These are phyloP conservation scores for Diceros bicornis DNA, from an alignment of 2,797 vertebrate genomes.

Conservation along the genomic window DNA sequence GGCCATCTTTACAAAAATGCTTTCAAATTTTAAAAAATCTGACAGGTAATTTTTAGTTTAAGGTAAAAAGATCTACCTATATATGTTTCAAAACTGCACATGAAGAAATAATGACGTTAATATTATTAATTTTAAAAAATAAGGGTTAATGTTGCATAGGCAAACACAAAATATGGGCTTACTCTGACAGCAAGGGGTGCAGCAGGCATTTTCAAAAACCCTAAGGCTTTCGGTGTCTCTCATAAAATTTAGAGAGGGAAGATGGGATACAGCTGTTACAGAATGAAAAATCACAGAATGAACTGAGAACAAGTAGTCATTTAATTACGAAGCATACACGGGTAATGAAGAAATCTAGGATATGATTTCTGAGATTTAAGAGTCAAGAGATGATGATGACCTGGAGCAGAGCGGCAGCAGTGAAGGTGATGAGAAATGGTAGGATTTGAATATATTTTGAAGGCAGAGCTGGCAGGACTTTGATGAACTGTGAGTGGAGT, in stretches of 20 bases:
- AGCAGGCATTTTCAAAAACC: background rate
- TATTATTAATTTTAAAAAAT: conserved; percentile 4
- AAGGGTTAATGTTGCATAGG: background rate
- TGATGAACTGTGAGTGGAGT: background rate
- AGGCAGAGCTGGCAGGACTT: background rate
- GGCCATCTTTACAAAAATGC: background rate
- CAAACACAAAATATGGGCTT: background rate
- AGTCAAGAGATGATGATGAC: background rate
- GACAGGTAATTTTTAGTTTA: conserved; percentile 28
- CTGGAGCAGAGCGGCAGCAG: background rate
- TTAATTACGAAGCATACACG: background rate
- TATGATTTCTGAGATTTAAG: background rate
- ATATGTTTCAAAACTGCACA: conserved; percentile 29
- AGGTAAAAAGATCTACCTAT: background rate
- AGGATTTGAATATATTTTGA: background rate
- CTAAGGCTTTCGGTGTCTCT: background rate
- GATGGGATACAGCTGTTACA: background rate
- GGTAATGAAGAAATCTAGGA: background rate
- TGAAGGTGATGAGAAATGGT: background rate
- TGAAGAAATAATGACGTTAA: background rate
- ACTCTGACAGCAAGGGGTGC: background rate
- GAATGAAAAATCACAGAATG: background rate
- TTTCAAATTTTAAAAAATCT: conserved; percentile 37
- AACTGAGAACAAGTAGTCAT: background rate
- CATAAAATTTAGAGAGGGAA: background rate